Conservation (phyloP, 2,113 vertebrate species). For the Centropus unirufus region DNA sequence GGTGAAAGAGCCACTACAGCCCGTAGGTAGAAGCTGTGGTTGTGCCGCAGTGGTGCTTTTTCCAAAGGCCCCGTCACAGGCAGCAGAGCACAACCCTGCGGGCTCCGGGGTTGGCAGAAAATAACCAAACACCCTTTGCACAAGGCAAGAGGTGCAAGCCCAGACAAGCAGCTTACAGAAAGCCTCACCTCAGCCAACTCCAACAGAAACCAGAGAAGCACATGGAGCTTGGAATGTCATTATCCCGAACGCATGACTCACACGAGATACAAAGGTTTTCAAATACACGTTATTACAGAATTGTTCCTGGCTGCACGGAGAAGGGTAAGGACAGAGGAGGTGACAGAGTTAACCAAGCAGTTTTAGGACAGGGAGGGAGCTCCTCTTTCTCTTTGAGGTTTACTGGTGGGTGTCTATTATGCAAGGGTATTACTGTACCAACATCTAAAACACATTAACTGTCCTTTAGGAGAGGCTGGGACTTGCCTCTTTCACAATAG, state of each 20-base stretch:
- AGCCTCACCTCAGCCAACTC: background rate
- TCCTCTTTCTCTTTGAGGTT: background rate
- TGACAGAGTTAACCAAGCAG: background rate
- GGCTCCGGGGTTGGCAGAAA: background rate
- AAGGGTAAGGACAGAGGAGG: background rate
- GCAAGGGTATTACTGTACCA: background rate
- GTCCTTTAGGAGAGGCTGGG: background rate
- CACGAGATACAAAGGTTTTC: slow-evolving; percentile 54
- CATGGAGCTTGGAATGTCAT: slow-evolving; percentile 73
- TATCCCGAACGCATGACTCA: slow-evolving; percentile 73
- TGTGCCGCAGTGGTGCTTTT: background rate
- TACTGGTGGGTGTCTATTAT: background rate
- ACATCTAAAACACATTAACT: background rate
- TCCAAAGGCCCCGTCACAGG: background rate
- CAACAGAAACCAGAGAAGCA: slow-evolving; percentile 39
- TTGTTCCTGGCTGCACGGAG: slow-evolving; percentile 35
- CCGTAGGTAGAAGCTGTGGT: background rate
- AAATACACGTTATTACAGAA: slow-evolving; percentile 48
- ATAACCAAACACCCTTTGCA: background rate
- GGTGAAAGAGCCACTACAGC: background rate
- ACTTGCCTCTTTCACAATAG: background rate
- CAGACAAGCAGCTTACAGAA: slow-evolving; percentile 32
- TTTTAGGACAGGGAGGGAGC: background rate
- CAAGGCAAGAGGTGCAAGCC: slow-evolving; percentile 23
- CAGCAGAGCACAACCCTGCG: slow-evolving; percentile 4